Evolutionary conservation across 2,888 invertebrate genomes (phyloP).

Genomic region (Coelopa pilipes): DNA sequence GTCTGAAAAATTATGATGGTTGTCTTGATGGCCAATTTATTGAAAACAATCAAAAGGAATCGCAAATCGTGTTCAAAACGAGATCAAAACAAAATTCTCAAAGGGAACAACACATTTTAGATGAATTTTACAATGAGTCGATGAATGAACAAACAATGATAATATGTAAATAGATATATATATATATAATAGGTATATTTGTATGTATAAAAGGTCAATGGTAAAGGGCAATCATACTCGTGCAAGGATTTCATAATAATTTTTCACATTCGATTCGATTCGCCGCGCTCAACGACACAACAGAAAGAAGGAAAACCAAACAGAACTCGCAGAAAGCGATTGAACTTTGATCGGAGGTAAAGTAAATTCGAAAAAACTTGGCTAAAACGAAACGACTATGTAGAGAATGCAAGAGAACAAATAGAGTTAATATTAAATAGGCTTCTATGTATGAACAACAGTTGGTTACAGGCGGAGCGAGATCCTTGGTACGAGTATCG

Average conservation of each 20-base stretch:
- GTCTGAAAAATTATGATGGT: not conserved
- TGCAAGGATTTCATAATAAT: constrained; percentile 61
- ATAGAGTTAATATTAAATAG: constrained; percentile 16
- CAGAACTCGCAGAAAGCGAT: not conserved
- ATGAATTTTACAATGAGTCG: constrained; percentile 21
- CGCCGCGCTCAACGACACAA: constrained; percentile 4
- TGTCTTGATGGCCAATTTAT: constrained; percentile 27
- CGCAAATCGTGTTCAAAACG: constrained; percentile 1
- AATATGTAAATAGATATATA: too few relatives aligned
- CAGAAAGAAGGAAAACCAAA: constrained; percentile 8
- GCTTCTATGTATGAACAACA: constrained; percentile 8
- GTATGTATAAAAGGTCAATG: constrained; percentile 24
- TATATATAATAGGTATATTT: constrained; percentile 23
- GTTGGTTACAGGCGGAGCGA: not conserved
- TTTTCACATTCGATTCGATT: constrained; percentile 14
- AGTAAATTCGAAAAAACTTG: not conserved
- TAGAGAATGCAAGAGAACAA: constrained; percentile 25
- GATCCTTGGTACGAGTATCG: constrained; percentile 65
- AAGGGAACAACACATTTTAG: not conserved
- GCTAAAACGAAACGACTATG: constrained; percentile 19
- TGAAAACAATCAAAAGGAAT: constrained; percentile 23
- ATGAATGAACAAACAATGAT: constrained; percentile 17
- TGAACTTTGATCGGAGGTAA: not conserved
- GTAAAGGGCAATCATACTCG: constrained; percentile 66
- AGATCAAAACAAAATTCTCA: not conserved